Conservation (phyloP, 2,113 vertebrate genomes). For the Ariopsis seemanni region DNA sequence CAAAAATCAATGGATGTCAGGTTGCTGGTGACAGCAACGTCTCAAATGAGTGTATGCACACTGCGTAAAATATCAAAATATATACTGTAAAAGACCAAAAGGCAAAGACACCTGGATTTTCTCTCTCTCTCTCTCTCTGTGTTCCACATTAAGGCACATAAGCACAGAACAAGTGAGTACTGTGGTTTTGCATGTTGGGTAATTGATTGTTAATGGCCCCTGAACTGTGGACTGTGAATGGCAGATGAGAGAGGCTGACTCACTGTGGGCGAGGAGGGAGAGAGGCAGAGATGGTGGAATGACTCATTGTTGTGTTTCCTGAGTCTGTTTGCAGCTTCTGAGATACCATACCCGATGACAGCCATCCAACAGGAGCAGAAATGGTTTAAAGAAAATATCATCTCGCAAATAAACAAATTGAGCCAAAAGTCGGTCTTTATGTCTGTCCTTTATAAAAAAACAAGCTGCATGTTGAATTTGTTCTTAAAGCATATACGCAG, state of each 20-base stretch:
- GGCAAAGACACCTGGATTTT: background rate
- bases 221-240: conserved; percentile 35
- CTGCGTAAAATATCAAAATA: background rate
- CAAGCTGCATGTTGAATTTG: too few relatives aligned
- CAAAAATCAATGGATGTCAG: conserved; percentile 18
- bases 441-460: too few relatives aligned
- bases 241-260: conserved; percentile 45
- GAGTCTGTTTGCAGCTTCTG: conserved; percentile 50
- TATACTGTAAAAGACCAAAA: background rate
- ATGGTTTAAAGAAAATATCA: background rate
- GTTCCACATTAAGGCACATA: background rate
- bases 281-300: conserved; percentile 23
- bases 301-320: conserved; percentile 49
- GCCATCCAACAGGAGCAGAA: conserved; percentile 4
- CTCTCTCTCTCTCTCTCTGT: background rate
- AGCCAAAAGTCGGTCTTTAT: too few relatives aligned
- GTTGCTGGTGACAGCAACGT: background rate
- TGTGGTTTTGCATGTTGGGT: conserved; percentile 34
- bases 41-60: background rate
- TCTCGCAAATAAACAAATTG: too few relatives aligned
- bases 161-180: background rate
- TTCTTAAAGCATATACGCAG: too few relatives aligned
- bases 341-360: background rate
- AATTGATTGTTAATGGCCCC: conserved; percentile 54
- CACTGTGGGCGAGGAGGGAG: conserved; percentile 20